Base-by-base conservation (phyloP, 2,113 vertebrate genomes). In the Origma solitaria region DNA sequence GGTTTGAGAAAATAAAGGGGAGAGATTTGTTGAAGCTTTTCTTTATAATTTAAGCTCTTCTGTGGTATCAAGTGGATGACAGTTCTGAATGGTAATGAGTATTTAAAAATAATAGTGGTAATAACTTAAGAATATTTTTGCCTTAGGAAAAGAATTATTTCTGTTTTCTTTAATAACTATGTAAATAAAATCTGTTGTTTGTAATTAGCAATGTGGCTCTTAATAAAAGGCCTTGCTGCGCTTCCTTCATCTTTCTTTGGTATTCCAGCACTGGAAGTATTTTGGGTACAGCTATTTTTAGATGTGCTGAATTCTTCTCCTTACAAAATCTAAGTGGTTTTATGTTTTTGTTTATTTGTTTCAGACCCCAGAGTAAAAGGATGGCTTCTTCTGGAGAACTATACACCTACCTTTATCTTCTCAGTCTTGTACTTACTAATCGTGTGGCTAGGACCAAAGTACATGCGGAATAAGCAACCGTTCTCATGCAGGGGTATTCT, bases 401-500 rank as follows among this genome's bases (percentile, higher is more conserved):
- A 99, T 42, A 97, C 98, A 28, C 99, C 99, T 72, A 99, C 99
- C 44, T 98, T 99, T 92, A 86, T 98, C 80, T 99, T 98, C 85
- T 99, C 99, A 81, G 83, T 96, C 81, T 95, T 99, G 66, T 99
- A 99, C 97, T 98, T 99, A 88, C 97, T 99, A 94, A 98, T 99
- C 0, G 98, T 99, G 62, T 99, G 99, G 99, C 90, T 98, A 92
- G 99, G 99, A 96, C 99, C 99, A 85, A 99, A 99, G 96, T 99
- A 99, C 97, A 99, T 99, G 99, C 98, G 94, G 94, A 98, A 98
- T 72, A 98, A 97, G 88, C 98, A 98, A 51, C 98, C 99, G 0
- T 98, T 98, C 94, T 98, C 99, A 25, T 99, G 98, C 98, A 98
- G 98, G 94, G 97, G 98, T 22, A 82, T 99, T 96, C 96, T 99